Percentiles rank a stretch among this genome's conserved stretches.
Evolutionary conservation across 2,888 invertebrate species (phyloP).

Genomic region (Tachina grossa): DNA sequence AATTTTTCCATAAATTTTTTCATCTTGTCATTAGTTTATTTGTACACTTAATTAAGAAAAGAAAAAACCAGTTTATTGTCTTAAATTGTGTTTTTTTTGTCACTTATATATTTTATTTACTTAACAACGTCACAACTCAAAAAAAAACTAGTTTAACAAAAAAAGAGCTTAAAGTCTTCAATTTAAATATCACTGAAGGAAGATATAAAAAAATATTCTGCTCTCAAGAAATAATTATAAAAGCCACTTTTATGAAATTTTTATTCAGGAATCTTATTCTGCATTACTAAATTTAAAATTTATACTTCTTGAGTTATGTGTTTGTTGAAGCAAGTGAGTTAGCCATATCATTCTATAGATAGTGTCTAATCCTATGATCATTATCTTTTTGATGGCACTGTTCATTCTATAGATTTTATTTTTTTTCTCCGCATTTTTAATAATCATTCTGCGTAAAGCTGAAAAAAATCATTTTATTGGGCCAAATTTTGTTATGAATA

Average conservation of each 20-base stretch:
- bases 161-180: background rate
- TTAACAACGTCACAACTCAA: background rate
- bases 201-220: too few relatives aligned
- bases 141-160: too few relatives aligned
- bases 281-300: background rate
- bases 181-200: too few relatives aligned
- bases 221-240: too few relatives aligned
- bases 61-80: conserved; percentile 1
- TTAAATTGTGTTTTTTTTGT: background rate
- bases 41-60: background rate
- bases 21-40: background rate
- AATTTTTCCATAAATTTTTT: conserved; percentile 21
- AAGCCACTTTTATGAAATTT: too few relatives aligned
- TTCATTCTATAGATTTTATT: background rate
- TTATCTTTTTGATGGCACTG: background rate
- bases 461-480: background rate
- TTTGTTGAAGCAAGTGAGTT: too few relatives aligned
- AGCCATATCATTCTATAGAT: background rate
- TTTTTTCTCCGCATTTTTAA: background rate
- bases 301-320: too few relatives aligned
- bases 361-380: background rate
- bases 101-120: background rate
- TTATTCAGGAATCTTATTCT: background rate
- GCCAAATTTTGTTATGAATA: conserved; percentile 13
- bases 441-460: too few relatives aligned